Conservation (phyloP, 2,888 invertebrate genomes). For the Polymixis flavicincta region DNA sequence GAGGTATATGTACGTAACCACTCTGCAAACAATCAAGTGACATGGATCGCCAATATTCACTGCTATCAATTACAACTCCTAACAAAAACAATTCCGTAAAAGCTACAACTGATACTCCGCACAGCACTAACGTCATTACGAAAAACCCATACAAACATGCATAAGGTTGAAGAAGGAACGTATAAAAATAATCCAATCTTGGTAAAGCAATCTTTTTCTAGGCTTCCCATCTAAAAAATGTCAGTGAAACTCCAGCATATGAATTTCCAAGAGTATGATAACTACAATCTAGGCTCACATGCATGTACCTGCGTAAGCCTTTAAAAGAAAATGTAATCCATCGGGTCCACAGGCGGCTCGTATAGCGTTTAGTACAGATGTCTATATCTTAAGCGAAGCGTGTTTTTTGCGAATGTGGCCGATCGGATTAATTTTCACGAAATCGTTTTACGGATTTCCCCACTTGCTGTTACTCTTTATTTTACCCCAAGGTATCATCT, state of each 20-base stretch:
- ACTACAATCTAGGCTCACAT: constrained; percentile 24
- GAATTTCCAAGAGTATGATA: constrained; percentile 39
- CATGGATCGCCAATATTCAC: background rate
- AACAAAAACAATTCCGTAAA: background rate
- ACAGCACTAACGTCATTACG: background rate
- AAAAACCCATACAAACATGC: constrained; percentile 1
- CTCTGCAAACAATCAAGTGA: background rate
- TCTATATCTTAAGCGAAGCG: constrained; percentile 61
- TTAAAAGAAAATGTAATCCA: constrained; percentile 60
- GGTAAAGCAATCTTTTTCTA: constrained; percentile 17
- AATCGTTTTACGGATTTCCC: constrained; percentile 87
- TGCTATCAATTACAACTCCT: background rate
- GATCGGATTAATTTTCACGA: constrained; percentile 87
- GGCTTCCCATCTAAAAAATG: constrained; percentile 23
- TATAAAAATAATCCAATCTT: constrained; percentile 38
- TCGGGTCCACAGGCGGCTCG: constrained; percentile 47
- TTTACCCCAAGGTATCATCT: constrained; percentile 87
- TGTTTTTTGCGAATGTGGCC: constrained; percentile 72
- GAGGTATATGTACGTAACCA: background rate
- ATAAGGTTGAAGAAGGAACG: background rate
- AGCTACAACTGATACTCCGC: background rate
- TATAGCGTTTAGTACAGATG: constrained; percentile 58
- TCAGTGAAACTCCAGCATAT: constrained; percentile 24
- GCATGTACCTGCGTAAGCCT: constrained; percentile 30
- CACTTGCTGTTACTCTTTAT: constrained; percentile 87